Evolutionary conservation across 2,113 vertebrate genomes (phyloP).

Genomic region (Chinchilla lanigera): DNA sequence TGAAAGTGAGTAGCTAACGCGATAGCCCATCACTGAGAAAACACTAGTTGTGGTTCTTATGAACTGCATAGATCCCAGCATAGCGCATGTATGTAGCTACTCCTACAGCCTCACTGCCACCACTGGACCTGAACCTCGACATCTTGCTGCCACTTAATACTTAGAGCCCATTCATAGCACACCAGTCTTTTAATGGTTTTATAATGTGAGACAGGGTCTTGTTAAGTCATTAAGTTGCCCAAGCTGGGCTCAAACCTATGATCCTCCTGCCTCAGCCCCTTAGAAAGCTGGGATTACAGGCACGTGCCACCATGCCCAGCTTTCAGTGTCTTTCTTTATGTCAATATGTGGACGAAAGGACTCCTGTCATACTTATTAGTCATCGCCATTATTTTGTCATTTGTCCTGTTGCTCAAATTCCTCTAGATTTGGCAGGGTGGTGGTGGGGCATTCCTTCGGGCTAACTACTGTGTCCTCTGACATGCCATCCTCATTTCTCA

Average conservation of each 20-base stretch:
- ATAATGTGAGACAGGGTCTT: background rate
- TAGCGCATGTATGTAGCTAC: background rate
- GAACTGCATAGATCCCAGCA: background rate
- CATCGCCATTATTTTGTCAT: background rate
- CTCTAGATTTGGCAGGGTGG: background rate
- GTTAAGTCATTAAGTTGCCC: background rate
- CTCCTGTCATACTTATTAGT: background rate
- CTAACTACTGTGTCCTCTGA: background rate
- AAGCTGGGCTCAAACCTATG: background rate
- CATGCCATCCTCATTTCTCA: too few species aligned
- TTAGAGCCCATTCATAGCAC: background rate
- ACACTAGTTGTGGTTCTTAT: background rate
- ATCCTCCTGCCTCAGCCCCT: background rate
- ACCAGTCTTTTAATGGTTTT: background rate
- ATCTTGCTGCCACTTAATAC: rapidly evolving
- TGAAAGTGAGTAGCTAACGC: background rate
- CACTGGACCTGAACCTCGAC: rapidly evolving
- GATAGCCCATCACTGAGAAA: background rate
- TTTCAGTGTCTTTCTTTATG: background rate
- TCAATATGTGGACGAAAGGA: background rate
- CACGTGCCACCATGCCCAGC: rapidly evolving
- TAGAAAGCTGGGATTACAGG: background rate
- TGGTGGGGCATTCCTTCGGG: background rate
- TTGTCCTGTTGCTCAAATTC: background rate
- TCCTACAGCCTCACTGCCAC: rapidly evolving